These are phyloP conservation scores for Riptortus pedestris DNA, from an alignment of 1,140 invertebrate species.

Conservation along the genomic window DNA sequence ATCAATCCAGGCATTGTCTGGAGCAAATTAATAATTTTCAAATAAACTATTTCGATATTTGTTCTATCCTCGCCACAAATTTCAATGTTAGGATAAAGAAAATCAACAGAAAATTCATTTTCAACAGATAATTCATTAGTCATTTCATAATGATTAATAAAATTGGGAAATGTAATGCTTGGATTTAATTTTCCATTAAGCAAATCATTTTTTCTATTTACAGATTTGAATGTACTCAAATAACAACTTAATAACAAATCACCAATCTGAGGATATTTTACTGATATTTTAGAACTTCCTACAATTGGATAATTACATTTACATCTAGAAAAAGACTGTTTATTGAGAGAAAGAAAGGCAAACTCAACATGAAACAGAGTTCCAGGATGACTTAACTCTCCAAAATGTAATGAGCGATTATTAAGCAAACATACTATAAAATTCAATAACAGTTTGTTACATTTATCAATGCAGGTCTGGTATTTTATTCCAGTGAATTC, in stretches of 20 bases:
- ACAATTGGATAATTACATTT: slow-evolving; percentile 25
- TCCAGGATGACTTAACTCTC: slow-evolving; percentile 18
- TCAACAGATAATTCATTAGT: not conserved
- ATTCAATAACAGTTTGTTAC: slow-evolving; percentile 31
- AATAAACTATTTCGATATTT: not conserved
- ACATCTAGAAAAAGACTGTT: not conserved
- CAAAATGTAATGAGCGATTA: slow-evolving; percentile 17
- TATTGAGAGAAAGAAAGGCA: slow-evolving; percentile 18
- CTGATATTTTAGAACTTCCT: not conserved
- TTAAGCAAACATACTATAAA: slow-evolving; percentile 31
- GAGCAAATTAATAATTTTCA: not conserved
- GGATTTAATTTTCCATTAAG: not conserved
- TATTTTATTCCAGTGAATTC: slow-evolving; percentile 21
- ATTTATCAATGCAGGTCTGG: slow-evolving; percentile 23
- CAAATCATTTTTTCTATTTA: not conserved
- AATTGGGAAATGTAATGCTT: not conserved
- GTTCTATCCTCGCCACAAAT: not conserved
- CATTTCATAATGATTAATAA: not conserved
- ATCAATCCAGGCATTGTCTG: not conserved
- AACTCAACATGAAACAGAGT: slow-evolving; percentile 25
- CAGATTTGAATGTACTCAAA: not conserved
- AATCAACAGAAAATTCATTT: not conserved
- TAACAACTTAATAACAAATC: slow-evolving; percentile 18
- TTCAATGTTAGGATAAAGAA: not conserved
- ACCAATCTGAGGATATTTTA: slow-evolving; percentile 15